Percentiles rank a stretch among this genome's conserved stretches.
phyloP scores from a whole-genome alignment of 2,888 invertebrate genomes.

The Oegoconia quadripuncta region DNA sequence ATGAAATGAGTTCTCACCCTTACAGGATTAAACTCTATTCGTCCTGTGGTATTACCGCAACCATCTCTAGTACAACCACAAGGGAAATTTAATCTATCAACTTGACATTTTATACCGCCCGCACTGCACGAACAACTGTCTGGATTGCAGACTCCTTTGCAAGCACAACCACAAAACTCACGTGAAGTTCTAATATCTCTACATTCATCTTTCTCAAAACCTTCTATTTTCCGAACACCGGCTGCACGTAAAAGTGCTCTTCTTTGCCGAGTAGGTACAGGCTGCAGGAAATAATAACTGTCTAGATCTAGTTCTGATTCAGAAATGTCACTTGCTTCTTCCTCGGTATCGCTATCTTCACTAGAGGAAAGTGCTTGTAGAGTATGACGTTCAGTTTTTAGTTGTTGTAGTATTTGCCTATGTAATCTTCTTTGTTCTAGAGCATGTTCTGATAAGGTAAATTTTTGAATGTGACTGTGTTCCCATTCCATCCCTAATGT shows the following conservation, averaged over 20 bases:
- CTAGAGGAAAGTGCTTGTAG: conserved; percentile 83
- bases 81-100: conserved; percentile 96
- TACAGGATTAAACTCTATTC: conserved; percentile 97
- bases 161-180: conserved; percentile 96
- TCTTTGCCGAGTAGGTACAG: conserved; percentile 94
- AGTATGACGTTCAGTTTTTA: conserved; percentile 84
- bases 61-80: conserved; percentile 97
- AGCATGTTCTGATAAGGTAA: conserved; percentile 93
- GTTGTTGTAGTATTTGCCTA: conserved; percentile 86
- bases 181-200: conserved; percentile 93
- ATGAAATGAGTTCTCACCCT: conserved; percentile 98
- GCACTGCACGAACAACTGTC: conserved; percentile 96
- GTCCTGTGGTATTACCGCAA: conserved; percentile 93
- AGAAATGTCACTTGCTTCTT: conserved; percentile 88
- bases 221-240: conserved; percentile 96
- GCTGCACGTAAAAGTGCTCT: conserved; percentile 93
- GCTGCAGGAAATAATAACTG: conserved; percentile 93
- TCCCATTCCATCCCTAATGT: conserved; percentile 94
- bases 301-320: conserved; percentile 93
- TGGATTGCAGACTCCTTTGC: conserved; percentile 96
- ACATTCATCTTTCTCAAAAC: conserved; percentile 95
- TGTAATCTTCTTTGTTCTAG: conserved; percentile 92
- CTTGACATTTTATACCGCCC: conserved; percentile 98
- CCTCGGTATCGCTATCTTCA: conserved; percentile 91
- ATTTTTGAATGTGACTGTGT: conserved; percentile 84